A percentile compares a stretch with the other conserved stretches of the same genome.
phyloP scores from a whole-genome alignment of 2,888 invertebrate genomes.

The Ophion obscuratus region DNA sequence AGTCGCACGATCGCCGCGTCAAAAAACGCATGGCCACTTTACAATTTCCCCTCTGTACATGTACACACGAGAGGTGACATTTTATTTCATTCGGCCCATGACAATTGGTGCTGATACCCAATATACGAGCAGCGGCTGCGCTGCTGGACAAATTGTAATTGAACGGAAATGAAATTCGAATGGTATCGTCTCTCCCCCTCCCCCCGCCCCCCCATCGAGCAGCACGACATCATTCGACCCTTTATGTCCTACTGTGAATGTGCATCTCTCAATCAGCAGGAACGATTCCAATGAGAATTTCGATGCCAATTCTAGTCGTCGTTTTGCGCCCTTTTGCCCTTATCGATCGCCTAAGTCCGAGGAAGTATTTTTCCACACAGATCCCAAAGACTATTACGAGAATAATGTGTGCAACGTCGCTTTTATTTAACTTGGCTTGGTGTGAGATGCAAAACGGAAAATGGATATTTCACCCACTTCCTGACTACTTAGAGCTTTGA shows the following conservation, averaged over 20 bases:
- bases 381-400: background rate
- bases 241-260: constrained; percentile 26
- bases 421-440: background rate
- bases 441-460: too few species aligned
- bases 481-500: too few species aligned
- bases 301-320: background rate
- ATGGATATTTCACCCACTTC: background rate
- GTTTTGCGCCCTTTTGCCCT: background rate
- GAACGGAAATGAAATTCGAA: constrained; percentile 81
- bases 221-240: constrained; percentile 27
- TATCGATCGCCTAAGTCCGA: background rate
- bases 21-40: background rate
- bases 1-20: too few species aligned
- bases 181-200: constrained; percentile 69
- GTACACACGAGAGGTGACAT: background rate
- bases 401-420: background rate
- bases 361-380: background rate
- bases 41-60: background rate
- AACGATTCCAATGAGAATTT: constrained; percentile 35
- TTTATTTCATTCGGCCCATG: background rate
- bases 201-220: constrained; percentile 47
- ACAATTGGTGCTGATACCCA: constrained; percentile 34
- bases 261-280: constrained; percentile 42
- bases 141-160: constrained; percentile 79
- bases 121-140: constrained; percentile 61